Evolutionary conservation across 2,888 invertebrate genomes (phyloP).

Genomic region (Lottia scabra): DNA sequence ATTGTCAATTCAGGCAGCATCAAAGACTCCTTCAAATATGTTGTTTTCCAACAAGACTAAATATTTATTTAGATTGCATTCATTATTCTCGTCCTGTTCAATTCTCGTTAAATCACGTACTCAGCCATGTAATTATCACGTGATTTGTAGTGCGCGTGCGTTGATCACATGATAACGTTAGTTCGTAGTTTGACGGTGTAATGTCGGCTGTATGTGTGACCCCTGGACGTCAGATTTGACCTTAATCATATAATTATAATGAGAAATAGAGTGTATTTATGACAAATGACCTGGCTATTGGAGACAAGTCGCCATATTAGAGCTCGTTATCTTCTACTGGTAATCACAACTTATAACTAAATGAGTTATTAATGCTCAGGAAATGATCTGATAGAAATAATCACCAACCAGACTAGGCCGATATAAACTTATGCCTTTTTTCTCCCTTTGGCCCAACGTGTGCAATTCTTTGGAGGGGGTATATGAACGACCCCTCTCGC

Average conservation of each 20-base stretch:
- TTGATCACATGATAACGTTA: conserved; percentile 2
- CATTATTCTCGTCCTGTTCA: not conserved
- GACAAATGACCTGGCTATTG: not conserved
- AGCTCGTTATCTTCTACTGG: not conserved
- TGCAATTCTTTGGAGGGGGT: too few relatives aligned
- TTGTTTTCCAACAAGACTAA: not conserved
- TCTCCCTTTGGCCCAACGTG: too few relatives aligned
- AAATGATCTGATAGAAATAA: not conserved
- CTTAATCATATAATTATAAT: conserved; percentile 4
- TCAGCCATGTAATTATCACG: not conserved
- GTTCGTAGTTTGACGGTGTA: not conserved
- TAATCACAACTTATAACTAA: conserved; percentile 4
- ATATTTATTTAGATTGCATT: not conserved
- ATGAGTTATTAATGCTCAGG: not conserved
- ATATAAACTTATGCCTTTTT: too few relatives aligned
- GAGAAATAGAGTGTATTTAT: not conserved
- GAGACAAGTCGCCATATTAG: not conserved
- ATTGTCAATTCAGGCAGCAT: not conserved
- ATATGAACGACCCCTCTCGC: too few relatives aligned
- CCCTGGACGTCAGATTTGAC: conserved; percentile 6
- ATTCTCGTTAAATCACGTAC: not conserved
- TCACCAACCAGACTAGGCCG: too few relatives aligned
- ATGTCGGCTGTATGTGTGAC: not conserved
- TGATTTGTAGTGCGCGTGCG: conserved; percentile 5
- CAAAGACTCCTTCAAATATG: not conserved